A percentile compares a stretch with the other conserved stretches of the same genome.
These are phyloP conservation scores for Chymomyza procnemis DNA, from an alignment of 2,888 invertebrate genomes.

Conservation along the genomic window DNA sequence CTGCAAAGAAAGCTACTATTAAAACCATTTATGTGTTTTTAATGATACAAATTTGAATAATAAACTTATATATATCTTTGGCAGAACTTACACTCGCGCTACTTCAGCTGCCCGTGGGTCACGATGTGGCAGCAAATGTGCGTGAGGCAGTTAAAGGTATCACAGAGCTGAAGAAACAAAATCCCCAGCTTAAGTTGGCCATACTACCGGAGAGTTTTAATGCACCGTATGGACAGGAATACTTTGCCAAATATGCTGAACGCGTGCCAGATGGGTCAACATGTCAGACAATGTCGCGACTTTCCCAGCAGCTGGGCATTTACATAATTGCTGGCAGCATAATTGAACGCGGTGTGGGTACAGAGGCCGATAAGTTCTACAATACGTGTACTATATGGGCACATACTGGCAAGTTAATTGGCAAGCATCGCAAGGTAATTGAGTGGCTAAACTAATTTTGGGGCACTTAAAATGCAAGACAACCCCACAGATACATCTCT, in stretches of 20 bases:
- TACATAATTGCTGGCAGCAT: slow-evolving; percentile 94
- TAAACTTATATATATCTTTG: slow-evolving; percentile 11
- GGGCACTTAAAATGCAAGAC: not conserved
- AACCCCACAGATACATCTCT: slow-evolving; percentile 88
- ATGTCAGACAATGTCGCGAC: slow-evolving; percentile 83
- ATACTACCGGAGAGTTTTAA: slow-evolving; percentile 94
- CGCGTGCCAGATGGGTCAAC: slow-evolving; percentile 90
- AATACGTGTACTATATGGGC: slow-evolving; percentile 95
- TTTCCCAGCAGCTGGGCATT: slow-evolving; percentile 87
- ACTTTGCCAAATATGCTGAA: slow-evolving; percentile 92
- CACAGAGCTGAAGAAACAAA: slow-evolving; percentile 56
- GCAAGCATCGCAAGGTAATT: slow-evolving; percentile 89
- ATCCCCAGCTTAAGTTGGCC: slow-evolving; percentile 79
- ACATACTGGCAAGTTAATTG: slow-evolving; percentile 86
- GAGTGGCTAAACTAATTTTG: not conserved
- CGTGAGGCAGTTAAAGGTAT: slow-evolving; percentile 60
- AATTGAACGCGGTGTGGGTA: slow-evolving; percentile 83
- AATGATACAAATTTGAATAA: not conserved
- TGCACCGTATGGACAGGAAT: slow-evolving; percentile 91
- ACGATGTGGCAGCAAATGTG: slow-evolving; percentile 59
- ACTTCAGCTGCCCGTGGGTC: slow-evolving; percentile 66
- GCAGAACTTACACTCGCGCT: slow-evolving; percentile 67
- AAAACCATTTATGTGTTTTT: too few relatives aligned
- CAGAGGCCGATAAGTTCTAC: slow-evolving; percentile 81
- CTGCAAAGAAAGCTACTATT: too few relatives aligned